These are phyloP conservation scores for Neotoxoptera formosana DNA, from an alignment of 1,140 invertebrate species.

Conservation along the genomic window DNA sequence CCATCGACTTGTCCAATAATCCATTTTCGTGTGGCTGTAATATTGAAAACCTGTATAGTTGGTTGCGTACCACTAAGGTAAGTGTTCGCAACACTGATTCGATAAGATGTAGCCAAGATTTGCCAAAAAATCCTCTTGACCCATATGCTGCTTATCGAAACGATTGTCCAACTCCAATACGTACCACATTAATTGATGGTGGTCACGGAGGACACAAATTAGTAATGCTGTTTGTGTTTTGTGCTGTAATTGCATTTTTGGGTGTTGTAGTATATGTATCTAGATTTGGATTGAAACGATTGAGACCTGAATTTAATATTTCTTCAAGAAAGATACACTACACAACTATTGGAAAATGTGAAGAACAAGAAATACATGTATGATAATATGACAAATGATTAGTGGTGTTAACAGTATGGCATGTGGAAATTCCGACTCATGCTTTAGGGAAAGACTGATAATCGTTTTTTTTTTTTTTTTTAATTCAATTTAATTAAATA, in stretches of 20 bases:
- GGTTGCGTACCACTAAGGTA: constrained; percentile 72
- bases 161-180: constrained; percentile 46
- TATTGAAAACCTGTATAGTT: constrained; percentile 70
- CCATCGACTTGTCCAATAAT: constrained; percentile 74
- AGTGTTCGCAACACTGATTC: constrained; percentile 69
- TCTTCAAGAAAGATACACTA: constrained; percentile 77
- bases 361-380: constrained; percentile 65
- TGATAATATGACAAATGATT: constrained; percentile 60
- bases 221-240: constrained; percentile 63
- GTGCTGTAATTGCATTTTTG: constrained; percentile 61
- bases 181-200: constrained; percentile 39
- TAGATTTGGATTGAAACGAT: constrained; percentile 68
- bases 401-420: constrained; percentile 36
- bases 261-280: constrained; percentile 70
- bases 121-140: constrained; percentile 59
- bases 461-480: constrained; percentile 33
- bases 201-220: constrained; percentile 62
- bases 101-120: constrained; percentile 66
- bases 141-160: background rate
- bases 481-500: constrained; percentile 1
- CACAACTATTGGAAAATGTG: constrained; percentile 71
- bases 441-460: constrained; percentile 57
- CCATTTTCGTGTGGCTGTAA: constrained; percentile 74
- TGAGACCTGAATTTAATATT: constrained; percentile 72
- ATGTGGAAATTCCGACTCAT: constrained; percentile 52